Evolutionary conservation across 2,888 invertebrate genomes (phyloP).

Genomic region (Melitaea athalia): DNA sequence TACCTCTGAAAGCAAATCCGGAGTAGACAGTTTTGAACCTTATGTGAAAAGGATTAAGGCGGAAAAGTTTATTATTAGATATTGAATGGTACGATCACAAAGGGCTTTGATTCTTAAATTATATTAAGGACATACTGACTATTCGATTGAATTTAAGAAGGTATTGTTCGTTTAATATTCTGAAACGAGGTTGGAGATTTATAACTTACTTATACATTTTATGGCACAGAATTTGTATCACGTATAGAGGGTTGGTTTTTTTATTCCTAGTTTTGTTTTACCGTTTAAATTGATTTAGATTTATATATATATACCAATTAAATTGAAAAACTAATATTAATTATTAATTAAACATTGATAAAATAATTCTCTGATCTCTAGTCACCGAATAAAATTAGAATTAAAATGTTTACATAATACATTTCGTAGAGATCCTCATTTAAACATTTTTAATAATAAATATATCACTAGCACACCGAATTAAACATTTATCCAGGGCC

Average conservation of each 20-base stretch:
- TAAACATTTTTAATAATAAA: no score
- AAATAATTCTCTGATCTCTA: no score
- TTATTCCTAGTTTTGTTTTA: no score
- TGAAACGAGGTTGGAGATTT: not conserved
- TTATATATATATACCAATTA: no score
- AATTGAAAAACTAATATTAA: not conserved
- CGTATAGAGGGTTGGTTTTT: no score
- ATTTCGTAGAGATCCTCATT: no score
- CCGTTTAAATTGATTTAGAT: no score
- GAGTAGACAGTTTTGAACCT: not conserved
- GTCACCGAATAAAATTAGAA: no score
- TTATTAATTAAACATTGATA: not conserved
- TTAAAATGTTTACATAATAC: no score
- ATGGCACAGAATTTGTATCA: no score
- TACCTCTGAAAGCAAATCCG: not conserved
- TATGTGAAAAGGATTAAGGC: not conserved
- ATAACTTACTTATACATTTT: no score
- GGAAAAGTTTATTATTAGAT: not conserved
- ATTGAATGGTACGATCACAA: constrained; percentile 6
- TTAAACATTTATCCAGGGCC: no score
- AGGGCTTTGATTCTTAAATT: constrained; percentile 14
- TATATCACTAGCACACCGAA: not conserved
- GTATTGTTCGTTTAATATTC: constrained; percentile 1
- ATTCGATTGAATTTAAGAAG: constrained; percentile 5
- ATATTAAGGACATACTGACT: constrained; percentile 12